Evolutionary conservation across 2,797 vertebrate genomes (phyloP).

Genomic region (Typhlichthys eigenmanni): DNA sequence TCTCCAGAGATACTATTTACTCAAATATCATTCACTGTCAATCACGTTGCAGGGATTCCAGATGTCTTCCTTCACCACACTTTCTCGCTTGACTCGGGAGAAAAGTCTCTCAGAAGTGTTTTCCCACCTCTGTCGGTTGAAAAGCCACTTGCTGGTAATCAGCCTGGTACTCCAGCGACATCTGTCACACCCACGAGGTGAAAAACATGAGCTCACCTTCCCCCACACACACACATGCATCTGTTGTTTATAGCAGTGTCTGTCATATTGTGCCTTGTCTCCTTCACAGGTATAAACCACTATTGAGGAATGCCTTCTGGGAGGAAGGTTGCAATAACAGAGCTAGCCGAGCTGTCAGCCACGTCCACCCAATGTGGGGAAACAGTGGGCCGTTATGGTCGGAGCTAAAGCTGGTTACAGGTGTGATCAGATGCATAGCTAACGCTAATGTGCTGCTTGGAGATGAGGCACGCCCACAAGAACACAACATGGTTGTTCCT

Average conservation of each 20-base stretch:
- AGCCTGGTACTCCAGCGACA: constrained; percentile 11
- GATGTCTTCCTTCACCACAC: not conserved
- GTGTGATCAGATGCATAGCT: constrained; percentile 21
- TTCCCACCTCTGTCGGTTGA: constrained; percentile 10
- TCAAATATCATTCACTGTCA: not conserved
- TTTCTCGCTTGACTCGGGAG: not conserved
- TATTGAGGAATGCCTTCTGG: constrained; percentile 12
- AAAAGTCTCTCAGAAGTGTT: not conserved
- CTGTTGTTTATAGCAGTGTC: constrained; percentile 14
- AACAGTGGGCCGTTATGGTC: constrained; percentile 18
- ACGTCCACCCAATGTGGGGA: constrained; percentile 43
- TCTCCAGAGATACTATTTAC: not conserved
- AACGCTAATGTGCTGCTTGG: constrained; percentile 21
- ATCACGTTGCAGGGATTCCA: constrained; percentile 8
- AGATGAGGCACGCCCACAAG: constrained; percentile 12
- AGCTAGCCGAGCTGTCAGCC: constrained; percentile 25
- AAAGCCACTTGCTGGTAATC: constrained; percentile 3
- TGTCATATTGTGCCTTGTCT: constrained; percentile 8
- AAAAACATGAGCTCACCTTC: not conserved
- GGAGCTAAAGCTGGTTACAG: constrained; percentile 12
- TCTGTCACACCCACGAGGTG: constrained; percentile 10
- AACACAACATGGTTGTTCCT: constrained; percentile 1
- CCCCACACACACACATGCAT: not conserved
- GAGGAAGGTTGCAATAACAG: not conserved
- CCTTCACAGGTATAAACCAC: constrained; percentile 19